A percentile compares a stretch with the other conserved stretches of the same genome.
Evolutionary conservation across 2,888 invertebrate genomes (phyloP).

Genomic region (Erannis defoliaria): DNA sequence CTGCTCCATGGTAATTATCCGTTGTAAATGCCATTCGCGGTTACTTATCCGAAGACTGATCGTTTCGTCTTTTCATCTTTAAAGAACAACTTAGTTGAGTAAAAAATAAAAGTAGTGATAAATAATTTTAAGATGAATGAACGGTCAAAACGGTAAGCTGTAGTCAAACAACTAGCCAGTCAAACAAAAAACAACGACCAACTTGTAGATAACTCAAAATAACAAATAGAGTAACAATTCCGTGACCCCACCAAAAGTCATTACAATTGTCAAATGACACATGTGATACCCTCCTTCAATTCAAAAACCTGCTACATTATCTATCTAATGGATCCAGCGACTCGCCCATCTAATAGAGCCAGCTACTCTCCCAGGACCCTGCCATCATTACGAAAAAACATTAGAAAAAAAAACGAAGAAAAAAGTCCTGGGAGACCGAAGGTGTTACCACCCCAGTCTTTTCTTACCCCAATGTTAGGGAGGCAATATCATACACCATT

Average conservation of each 20-base stretch:
- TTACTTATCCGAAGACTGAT: too few species aligned
- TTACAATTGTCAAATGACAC: conserved; percentile 69
- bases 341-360: conserved; percentile 85
- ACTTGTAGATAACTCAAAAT: background rate
- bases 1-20: too few species aligned
- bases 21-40: too few species aligned
- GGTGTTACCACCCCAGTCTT: conserved; percentile 84
- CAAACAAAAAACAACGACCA: too few species aligned
- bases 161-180: too few species aligned
- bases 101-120: too few species aligned
- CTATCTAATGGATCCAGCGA: conserved; percentile 84
- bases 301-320: conserved; percentile 80
- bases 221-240: conserved; percentile 21
- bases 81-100: too few species aligned
- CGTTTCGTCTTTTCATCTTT: too few species aligned
- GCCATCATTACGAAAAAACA: conserved; percentile 79
- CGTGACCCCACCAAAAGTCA: conserved; percentile 52
- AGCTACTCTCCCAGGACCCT: conserved; percentile 84
- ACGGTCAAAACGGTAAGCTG: too few species aligned
- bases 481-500: conserved; percentile 88
- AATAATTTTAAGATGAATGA: too few species aligned
- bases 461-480: conserved; percentile 80
- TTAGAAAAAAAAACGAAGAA: conserved; percentile 60
- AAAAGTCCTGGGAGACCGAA: conserved; percentile 80
- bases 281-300: conserved; percentile 71